Percentiles rank a stretch among this genome's conserved stretches.
Evolutionary conservation across 2,797 vertebrate genomes (phyloP).

Genomic region (Aldrovandia affinis): DNA sequence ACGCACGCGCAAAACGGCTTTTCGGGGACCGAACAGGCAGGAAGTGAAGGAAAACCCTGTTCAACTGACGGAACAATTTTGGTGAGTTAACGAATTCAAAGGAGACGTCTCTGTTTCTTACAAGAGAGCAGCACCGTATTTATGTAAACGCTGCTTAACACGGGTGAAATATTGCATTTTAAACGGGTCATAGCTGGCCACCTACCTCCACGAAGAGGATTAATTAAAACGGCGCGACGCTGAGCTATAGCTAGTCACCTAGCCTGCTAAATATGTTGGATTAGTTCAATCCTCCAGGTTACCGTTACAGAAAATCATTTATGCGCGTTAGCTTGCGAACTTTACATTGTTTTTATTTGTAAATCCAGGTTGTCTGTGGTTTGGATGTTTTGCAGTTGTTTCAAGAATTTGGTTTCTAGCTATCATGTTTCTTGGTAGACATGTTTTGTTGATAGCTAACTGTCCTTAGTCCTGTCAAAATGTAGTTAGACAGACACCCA

Average conservation of each 20-base stretch:
- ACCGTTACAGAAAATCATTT: too few relatives aligned
- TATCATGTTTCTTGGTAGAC: too few relatives aligned
- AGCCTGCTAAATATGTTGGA: neutral
- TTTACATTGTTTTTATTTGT: too few relatives aligned
- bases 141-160: neutral
- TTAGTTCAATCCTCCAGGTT: too few relatives aligned
- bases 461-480: too few relatives aligned
- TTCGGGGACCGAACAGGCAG: neutral
- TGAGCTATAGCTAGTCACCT: neutral
- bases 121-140: neutral
- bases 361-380: too few relatives aligned
- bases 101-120: neutral
- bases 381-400: too few relatives aligned
- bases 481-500: too few relatives aligned
- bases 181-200: neutral
- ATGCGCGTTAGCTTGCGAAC: too few relatives aligned
- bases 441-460: too few relatives aligned
- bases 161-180: neutral
- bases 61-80: neutral
- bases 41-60: neutral
- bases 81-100: too few relatives aligned
- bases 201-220: neutral
- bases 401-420: too few relatives aligned
- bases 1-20: slow-evolving; percentile 28
- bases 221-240: neutral